A percentile compares a stretch with the other conserved stretches of the same genome.
Conservation (phyloP, 2,113 vertebrate genomes). For the Semnopithecus entellus region DNA sequence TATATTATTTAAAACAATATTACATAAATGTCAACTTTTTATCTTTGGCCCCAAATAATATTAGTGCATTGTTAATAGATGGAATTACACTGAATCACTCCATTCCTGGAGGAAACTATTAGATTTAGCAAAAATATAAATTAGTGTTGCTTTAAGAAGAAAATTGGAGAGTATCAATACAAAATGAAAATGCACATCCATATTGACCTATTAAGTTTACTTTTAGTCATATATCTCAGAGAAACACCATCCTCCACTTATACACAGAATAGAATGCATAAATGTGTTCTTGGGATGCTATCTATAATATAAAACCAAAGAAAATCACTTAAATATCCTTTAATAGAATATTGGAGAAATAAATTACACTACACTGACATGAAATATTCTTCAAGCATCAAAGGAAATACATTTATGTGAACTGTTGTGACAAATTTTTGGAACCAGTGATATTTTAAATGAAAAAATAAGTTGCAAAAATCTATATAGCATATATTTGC, state of each 20-base stretch:
- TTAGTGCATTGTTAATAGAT: not conserved
- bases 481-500: not conserved
- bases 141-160: not conserved
- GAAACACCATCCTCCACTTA: not conserved
- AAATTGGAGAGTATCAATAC: not conserved
- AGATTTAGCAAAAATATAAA: not conserved
- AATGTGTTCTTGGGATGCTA: not conserved
- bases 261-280: not conserved
- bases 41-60: not conserved
- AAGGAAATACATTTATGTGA: not conserved
- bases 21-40: not conserved
- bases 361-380: not conserved
- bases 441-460: not conserved
- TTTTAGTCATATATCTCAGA: not conserved
- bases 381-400: not conserved
- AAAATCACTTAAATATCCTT: not conserved
- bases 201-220: not conserved
- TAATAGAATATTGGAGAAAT: not conserved
- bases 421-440: not conserved
- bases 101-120: not conserved
- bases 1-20: not conserved
- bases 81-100: not conserved
- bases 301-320: not conserved
- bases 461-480: not conserved
- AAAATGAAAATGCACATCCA: not conserved